phyloP scores from a whole-genome alignment of 2,797 vertebrate species.

The Rhinophrynus dorsalis region DNA sequence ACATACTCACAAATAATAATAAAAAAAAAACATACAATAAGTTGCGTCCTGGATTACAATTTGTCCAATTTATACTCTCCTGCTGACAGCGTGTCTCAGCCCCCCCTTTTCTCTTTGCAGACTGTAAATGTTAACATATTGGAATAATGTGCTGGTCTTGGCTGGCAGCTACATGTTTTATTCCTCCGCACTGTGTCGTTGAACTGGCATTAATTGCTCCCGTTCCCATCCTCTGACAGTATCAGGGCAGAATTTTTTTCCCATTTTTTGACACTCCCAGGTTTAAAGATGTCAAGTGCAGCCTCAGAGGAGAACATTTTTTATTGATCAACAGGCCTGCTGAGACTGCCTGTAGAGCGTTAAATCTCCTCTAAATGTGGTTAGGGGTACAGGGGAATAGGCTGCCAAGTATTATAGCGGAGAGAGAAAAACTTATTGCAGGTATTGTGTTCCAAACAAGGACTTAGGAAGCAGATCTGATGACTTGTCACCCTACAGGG shows the following conservation, averaged over 20 bases:
- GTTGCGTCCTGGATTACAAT: background rate
- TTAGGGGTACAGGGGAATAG: slow-evolving; percentile 36
- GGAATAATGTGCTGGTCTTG: slow-evolving; percentile 44
- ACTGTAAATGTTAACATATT: slow-evolving; percentile 8
- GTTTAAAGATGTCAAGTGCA: slow-evolving; percentile 62
- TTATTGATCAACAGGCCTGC: slow-evolving; percentile 64
- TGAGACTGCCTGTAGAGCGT: slow-evolving; percentile 52
- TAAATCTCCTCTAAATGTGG: slow-evolving; percentile 52
- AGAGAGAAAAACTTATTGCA: slow-evolving; percentile 47
- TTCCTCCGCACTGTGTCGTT: slow-evolving; percentile 61
- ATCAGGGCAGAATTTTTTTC: slow-evolving; percentile 46
- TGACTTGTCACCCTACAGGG: slow-evolving; percentile 44
- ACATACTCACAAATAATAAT: background rate
- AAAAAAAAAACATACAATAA: background rate
- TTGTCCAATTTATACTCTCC: slow-evolving; percentile 43
- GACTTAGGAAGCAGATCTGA: slow-evolving; percentile 23
- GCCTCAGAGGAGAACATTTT: slow-evolving; percentile 55
- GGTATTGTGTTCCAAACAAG: slow-evolving; percentile 27
- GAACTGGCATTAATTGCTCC: slow-evolving; percentile 59
- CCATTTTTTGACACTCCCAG: slow-evolving; percentile 56
- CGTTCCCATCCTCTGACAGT: slow-evolving; percentile 54
- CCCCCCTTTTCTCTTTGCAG: slow-evolving; percentile 17
- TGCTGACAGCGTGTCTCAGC: slow-evolving; percentile 26
- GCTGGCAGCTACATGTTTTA: slow-evolving; percentile 59
- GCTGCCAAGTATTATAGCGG: slow-evolving; percentile 49